phyloP scores from a whole-genome alignment of 2,888 invertebrate species.

The Drosophila subsilvestris region DNA sequence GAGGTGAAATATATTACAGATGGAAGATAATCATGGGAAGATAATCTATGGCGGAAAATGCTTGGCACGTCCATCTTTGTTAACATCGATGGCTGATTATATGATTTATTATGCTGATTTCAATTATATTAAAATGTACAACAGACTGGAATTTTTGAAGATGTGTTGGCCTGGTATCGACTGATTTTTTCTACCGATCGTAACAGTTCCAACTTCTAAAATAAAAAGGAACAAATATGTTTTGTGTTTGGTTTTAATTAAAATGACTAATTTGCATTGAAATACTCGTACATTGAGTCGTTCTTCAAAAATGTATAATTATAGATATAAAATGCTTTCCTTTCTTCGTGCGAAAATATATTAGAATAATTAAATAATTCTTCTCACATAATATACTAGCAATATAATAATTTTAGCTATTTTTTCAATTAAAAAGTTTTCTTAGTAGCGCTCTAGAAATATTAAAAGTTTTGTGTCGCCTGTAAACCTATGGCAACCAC shows the following conservation, averaged over 20 bases:
- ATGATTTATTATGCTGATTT: background rate
- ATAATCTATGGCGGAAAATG: background rate
- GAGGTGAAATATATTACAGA: background rate
- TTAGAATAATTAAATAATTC: background rate
- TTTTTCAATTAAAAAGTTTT: background rate
- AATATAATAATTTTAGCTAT: background rate
- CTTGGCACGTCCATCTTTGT: too few relatives aligned
- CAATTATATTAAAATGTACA: background rate
- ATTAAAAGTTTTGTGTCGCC: background rate
- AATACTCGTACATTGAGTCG: too few relatives aligned
- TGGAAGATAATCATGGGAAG: background rate
- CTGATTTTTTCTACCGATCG: too few relatives aligned
- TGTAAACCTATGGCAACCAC: background rate
- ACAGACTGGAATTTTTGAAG: background rate
- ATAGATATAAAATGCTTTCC: too few relatives aligned
- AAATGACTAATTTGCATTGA: too few relatives aligned
- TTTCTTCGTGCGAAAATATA: too few relatives aligned
- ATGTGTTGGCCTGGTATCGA: background rate
- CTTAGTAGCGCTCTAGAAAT: background rate
- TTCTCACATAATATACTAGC: background rate
- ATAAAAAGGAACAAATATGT: background rate
- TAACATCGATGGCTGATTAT: background rate
- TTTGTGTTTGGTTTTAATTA: background rate
- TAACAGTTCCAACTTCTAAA: too few relatives aligned
- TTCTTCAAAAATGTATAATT: too few relatives aligned